These are phyloP conservation scores for Phocoena sinus DNA, from an alignment of 2,113 vertebrate genomes.

Conservation along the genomic window DNA sequence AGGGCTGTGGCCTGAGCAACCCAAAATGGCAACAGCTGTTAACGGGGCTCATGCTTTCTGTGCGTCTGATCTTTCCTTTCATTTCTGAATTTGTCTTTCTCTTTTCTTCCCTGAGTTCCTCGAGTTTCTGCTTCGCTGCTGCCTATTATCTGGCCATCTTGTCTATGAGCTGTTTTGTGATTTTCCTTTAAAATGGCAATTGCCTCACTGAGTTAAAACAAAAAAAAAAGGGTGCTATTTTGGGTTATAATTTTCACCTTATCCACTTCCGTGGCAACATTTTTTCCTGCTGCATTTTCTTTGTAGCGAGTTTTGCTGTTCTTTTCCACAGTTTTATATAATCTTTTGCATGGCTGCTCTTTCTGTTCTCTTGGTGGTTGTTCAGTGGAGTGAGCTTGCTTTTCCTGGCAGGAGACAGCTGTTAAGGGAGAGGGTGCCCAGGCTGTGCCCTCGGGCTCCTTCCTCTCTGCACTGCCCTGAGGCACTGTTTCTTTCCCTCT, in stretches of 20 bases:
- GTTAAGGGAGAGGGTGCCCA: not conserved
- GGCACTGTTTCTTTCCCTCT: not conserved
- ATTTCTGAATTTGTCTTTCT: not conserved
- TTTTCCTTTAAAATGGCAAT: not conserved
- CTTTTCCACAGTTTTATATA: not conserved
- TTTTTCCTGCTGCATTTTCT: not conserved
- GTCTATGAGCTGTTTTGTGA: not conserved
- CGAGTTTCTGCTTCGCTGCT: not conserved
- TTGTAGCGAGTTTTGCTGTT: not conserved
- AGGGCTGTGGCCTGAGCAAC: fast-evolving
- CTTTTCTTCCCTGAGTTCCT: not conserved
- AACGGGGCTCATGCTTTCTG: not conserved
- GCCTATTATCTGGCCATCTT: not conserved
- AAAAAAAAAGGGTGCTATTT: not conserved
- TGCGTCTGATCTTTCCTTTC: not conserved
- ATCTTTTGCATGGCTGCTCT: not conserved
- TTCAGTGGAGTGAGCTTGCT: not conserved
- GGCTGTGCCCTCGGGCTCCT: not conserved
- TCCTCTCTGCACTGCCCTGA: not conserved
- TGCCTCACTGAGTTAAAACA: not conserved
- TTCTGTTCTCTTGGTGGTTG: not conserved
- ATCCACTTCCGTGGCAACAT: not conserved
- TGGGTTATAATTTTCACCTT: not conserved
- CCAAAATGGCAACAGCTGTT: fast-evolving
- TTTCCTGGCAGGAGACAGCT: not conserved